Evolutionary conservation across 2,113 vertebrate genomes (phyloP).

Genomic region (Lepisosteus osseus): DNA sequence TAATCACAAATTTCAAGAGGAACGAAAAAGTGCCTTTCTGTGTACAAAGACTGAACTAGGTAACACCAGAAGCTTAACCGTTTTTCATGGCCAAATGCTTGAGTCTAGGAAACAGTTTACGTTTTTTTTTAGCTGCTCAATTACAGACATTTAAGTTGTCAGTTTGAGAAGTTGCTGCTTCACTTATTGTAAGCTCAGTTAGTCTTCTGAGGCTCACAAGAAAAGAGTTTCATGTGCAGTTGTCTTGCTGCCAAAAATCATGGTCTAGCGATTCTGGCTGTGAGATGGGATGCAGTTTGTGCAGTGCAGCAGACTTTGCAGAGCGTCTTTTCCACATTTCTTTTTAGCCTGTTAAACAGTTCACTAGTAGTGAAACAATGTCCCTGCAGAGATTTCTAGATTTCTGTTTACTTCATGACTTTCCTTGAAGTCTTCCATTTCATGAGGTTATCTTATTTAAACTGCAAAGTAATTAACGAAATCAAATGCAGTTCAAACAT

Average conservation of each 20-base stretch:
- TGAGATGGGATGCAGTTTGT: not conserved
- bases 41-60: too few species aligned
- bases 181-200: not conserved
- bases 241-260: not conserved
- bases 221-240: not conserved
- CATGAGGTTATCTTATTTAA: too few species aligned
- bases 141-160: not conserved
- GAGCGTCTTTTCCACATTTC: not conserved
- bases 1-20: too few species aligned
- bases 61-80: too few species aligned
- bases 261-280: too few species aligned
- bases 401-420: too few species aligned
- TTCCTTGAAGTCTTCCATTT: too few species aligned
- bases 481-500: too few species aligned
- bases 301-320: not conserved
- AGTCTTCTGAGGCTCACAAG: not conserved
- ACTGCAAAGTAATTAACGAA: too few species aligned
- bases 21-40: too few species aligned
- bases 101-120: not conserved
- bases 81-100: not conserved
- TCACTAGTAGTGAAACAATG: not conserved
- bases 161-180: not conserved
- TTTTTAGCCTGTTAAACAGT: not conserved
- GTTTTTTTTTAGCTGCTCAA: not conserved
- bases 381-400: not conserved